Evolutionary conservation across 2,797 vertebrate genomes (phyloP), one percentile per base, ranked within the genome.

Genomic region (Nyctalus aviator): DNA sequence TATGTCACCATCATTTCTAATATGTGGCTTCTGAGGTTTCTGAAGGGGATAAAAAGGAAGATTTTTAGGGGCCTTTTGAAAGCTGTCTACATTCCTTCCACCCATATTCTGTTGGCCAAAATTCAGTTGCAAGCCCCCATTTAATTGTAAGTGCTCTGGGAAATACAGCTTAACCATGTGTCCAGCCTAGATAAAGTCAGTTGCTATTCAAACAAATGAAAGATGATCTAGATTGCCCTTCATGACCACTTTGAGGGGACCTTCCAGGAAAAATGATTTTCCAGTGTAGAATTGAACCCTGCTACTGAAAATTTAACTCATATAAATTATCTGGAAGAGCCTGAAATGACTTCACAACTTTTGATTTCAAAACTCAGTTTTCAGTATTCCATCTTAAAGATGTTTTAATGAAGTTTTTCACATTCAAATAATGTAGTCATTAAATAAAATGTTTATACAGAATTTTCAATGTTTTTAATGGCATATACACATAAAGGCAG

Each of bases 401-500:
- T 18, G 0, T 62, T 91, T 86, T 27, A 48, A 5, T 12, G 6
- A 78, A 10, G 15, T 66, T 94, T 86, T 84, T 55, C 14, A 72
- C 25, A 72, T 79, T 68, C 55, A 77, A 95, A 46, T 55, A 83
- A 88, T 46, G 6, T 18, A 90, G 50, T 59, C 27, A 83, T 78
- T 53, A 91, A 81, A 35, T 23, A 59, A 75, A 90, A 75, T 30
- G 57, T 66, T 77, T 89, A 12, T 83, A 62, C 93, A 69, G 21
- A 79, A 37, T 68, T 37, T 77, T 85, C 93, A 44, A 48, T 90
- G 27, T 57, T 84, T 90, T 78, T 90, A 75, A 71, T 48, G 48
- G 46, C 37, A 68, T 91, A 59, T 78, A 48, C 64, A 75, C 25
- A 44, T 35, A n/a, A 94, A 95, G 13, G 15, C 72, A 82, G 50